phyloP scores from a whole-genome alignment of 2,113 vertebrate species.

The Urocolius indicus region DNA sequence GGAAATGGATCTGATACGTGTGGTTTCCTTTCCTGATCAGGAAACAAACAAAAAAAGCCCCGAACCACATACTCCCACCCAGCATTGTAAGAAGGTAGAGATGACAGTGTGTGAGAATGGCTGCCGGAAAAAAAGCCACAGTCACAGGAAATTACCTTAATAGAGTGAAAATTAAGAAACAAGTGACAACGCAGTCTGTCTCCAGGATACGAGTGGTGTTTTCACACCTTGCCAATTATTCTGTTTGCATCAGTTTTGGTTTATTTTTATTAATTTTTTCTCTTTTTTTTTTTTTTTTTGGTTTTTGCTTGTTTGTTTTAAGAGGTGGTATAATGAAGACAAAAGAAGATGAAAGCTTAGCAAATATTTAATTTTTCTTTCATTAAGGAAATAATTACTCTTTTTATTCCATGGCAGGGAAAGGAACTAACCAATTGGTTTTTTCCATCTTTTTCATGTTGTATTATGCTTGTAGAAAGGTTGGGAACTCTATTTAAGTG shows the following conservation, averaged over 20 bases:
- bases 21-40: background rate
- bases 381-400: constrained; percentile 66
- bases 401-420: constrained; percentile 33
- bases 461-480: constrained; percentile 64
- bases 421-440: constrained; percentile 7
- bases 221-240: constrained; percentile 79
- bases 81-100: background rate
- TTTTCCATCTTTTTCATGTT: constrained; percentile 51
- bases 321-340: constrained; percentile 48
- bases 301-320: constrained; percentile 54
- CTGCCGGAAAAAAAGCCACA: constrained; percentile 49
- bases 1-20: background rate
- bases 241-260: constrained; percentile 75
- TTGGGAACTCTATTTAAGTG: constrained; percentile 63
- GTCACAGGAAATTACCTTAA: constrained; percentile 82
- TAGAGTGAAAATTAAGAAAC: constrained; percentile 84
- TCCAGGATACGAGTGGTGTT: constrained; percentile 73
- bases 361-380: constrained; percentile 73
- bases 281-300: constrained; percentile 17
- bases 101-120: constrained; percentile 41
- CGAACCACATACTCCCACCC: background rate
- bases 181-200: constrained; percentile 53
- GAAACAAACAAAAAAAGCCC: background rate
- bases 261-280: constrained; percentile 67
- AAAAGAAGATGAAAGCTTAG: constrained; percentile 67